Conservation (phyloP, 2,797 vertebrate species). For the Enteromius viviparus region DNA sequence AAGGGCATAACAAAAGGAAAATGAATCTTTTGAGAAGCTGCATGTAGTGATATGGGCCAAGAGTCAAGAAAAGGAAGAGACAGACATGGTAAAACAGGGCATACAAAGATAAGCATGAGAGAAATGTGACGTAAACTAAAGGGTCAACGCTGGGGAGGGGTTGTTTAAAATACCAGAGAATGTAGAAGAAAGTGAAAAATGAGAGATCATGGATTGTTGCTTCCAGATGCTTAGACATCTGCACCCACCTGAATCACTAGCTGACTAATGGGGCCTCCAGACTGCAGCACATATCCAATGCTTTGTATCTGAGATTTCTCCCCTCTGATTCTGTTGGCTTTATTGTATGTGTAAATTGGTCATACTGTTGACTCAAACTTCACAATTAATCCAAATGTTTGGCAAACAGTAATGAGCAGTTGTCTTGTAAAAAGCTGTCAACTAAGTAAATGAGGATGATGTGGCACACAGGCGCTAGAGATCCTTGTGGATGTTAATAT, state of each 20-base stretch:
- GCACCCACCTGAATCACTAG: conserved; percentile 68
- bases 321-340: conserved; percentile 44
- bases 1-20: conserved; percentile 3
- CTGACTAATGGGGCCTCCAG: conserved; percentile 66
- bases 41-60: conserved; percentile 32
- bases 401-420: conserved; percentile 24
- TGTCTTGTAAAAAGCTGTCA: conserved; percentile 32
- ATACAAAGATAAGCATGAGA: neutral
- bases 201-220: conserved; percentile 44
- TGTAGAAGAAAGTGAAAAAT: conserved; percentile 33
- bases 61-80: conserved; percentile 24
- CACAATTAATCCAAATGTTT: conserved; percentile 22
- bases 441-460: conserved; percentile 19
- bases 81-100: conserved; percentile 27
- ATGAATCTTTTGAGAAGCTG: conserved; percentile 31
- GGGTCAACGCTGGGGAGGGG: neutral
- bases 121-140: neutral
- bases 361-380: conserved; percentile 22
- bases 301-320: conserved; percentile 36
- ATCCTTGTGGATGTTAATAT: conserved; percentile 12
- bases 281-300: conserved; percentile 2
- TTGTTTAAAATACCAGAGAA: conserved; percentile 14
- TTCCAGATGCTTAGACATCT: conserved; percentile 54
- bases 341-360: conserved; percentile 32
- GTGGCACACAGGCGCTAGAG: neutral